Evolutionary conservation across 2,888 invertebrate genomes (phyloP).

Genomic region (Pilophorus perplexus): DNA sequence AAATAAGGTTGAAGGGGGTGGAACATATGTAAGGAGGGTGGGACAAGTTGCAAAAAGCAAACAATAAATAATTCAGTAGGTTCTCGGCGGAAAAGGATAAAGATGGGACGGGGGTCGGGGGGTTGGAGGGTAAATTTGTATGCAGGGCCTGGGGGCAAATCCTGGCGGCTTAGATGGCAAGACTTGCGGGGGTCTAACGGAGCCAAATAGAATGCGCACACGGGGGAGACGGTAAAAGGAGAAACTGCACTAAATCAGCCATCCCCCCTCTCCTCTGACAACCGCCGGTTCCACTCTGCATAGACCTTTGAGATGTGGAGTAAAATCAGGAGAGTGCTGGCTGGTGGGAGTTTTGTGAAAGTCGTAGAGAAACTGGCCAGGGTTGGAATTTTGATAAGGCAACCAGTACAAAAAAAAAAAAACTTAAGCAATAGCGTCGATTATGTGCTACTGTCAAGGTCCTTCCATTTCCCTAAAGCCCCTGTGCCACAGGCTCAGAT

Average conservation of each 20-base stretch:
- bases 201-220: not conserved
- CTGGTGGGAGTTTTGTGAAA: too few species aligned
- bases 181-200: too few species aligned
- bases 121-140: conserved; percentile 13
- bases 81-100: not conserved
- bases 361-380: too few species aligned
- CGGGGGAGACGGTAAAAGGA: not conserved
- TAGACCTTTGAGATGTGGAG: not conserved
- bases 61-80: conserved; percentile 36
- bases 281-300: too few species aligned
- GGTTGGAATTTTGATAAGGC: too few species aligned
- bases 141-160: conserved; percentile 31
- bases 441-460: too few species aligned
- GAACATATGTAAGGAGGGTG: conserved; percentile 26
- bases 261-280: too few species aligned
- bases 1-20: not conserved
- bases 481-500: too few species aligned
- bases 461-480: too few species aligned
- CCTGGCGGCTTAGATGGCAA: conserved; percentile 20
- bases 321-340: too few species aligned
- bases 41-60: conserved; percentile 32
- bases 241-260: not conserved
- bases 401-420: too few species aligned
- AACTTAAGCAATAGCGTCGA: too few species aligned
- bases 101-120: not conserved